phyloP scores from a whole-genome alignment of 2,113 vertebrate species.

The Ceyx melanurus region DNA sequence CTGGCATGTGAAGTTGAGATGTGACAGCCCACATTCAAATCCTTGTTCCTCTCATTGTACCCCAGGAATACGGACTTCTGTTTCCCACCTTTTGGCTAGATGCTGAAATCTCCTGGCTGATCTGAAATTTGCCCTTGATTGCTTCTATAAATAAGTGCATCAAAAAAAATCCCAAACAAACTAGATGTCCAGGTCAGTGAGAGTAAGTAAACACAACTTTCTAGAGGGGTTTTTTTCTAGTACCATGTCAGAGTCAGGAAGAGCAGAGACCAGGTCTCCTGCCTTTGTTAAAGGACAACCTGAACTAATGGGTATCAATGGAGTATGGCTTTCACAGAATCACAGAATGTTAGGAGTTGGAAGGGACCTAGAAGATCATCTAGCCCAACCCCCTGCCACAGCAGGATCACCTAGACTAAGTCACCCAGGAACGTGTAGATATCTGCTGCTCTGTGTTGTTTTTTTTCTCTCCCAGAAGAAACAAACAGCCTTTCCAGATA shows the following conservation, averaged over 20 bases:
- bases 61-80: accelerated
- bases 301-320: not conserved
- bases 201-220: not conserved
- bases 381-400: no score
- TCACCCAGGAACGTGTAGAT: no score
- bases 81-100: not conserved
- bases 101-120: not conserved
- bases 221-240: not conserved
- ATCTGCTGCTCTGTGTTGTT: not conserved
- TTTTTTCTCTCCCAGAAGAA: not conserved
- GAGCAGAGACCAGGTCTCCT: not conserved
- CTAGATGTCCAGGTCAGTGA: not conserved
- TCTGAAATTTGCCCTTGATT: not conserved
- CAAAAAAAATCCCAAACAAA: not conserved
- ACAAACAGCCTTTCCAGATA: not conserved
- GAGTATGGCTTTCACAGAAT: not conserved
- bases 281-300: not conserved
- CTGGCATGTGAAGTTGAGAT: not conserved
- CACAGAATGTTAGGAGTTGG: no score
- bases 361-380: no score
- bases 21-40: not conserved
- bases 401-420: no score
- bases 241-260: not conserved
- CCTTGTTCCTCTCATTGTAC: not conserved
- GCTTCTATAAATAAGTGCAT: not conserved